Conservation (phyloP, 2,888 invertebrate species). For the Escarpia spicata region DNA sequence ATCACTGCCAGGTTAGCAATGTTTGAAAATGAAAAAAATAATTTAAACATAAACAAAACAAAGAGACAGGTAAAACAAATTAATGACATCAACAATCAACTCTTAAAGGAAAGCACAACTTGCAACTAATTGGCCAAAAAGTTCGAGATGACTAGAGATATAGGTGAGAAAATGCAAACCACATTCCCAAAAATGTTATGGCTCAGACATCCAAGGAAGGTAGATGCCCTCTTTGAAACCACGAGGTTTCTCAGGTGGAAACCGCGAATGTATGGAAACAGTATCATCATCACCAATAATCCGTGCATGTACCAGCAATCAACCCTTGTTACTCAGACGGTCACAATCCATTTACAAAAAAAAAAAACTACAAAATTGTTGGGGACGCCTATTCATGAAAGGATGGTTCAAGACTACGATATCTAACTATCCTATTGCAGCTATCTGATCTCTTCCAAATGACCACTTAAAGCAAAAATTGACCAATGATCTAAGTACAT, state of each 20-base stretch:
- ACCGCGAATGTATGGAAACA: conserved; percentile 38
- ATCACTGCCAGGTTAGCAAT: not conserved
- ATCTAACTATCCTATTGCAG: too few species aligned
- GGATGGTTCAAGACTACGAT: too few species aligned
- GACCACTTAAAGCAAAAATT: too few species aligned
- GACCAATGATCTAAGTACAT: too few species aligned
- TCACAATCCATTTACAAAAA: too few species aligned
- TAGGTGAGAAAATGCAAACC: not conserved
- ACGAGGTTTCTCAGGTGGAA: conserved; percentile 37
- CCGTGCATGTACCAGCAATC: too few species aligned
- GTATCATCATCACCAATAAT: not conserved
- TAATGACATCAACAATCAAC: not conserved
- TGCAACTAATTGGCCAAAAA: not conserved
- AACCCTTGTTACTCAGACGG: too few species aligned
- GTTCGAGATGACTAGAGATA: not conserved
- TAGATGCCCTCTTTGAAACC: conserved; percentile 17
- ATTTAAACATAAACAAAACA: not conserved
- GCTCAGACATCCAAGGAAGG: conserved; percentile 45
- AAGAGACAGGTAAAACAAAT: not conserved
- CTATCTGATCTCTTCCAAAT: too few species aligned
- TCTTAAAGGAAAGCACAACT: not conserved
- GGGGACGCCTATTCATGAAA: too few species aligned
- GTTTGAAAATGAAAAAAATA: not conserved
- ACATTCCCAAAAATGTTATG: not conserved
- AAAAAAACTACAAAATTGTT: too few species aligned